Evolutionary conservation across 2,888 invertebrate species (phyloP), one percentile per base, ranked within the genome.

Genomic region (Limnephilus auricula): DNA sequence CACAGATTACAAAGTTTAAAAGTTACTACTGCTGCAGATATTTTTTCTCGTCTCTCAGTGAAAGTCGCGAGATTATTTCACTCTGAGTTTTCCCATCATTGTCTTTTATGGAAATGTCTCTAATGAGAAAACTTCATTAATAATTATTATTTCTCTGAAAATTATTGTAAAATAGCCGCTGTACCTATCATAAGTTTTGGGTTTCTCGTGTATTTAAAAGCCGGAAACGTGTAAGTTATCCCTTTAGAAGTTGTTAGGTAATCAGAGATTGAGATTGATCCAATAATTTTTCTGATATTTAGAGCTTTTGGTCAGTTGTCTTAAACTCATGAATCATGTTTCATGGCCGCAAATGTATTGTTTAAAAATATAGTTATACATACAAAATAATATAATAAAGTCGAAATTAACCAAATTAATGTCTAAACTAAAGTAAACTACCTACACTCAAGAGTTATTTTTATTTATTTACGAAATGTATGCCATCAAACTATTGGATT

Each of bases 1-100:
- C 37, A n/a, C 87, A 79, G 87, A 88, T 88, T 88, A 78, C 34
- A 18, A 34, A 88, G 87, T 34, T 88, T 78, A 65, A 78, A 88
- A 88, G 65, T 88, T 85, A n/a, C 85, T 10, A 65, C 80, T 65
- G 1, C 65, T 65, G 65, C 65, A 65, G 65, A 65, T 65, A 65
- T 65, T 65, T 65, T 65, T n/a, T 6, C n/a, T 65, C 25, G 65
- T 25, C 65, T 65, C 65, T 65, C 0, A 15, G 18, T 15, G 50
- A 15, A 65, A 65, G 25, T 65, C 25, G n/a, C n/a, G n/a, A 65
- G 65, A n/a, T 65, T 65, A 65, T 65, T 65, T 65, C 25, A n/a
- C 65, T 65, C 9, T 25, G 25, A 65, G 5, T n/a, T 65, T 65
- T 2, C 65, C 0, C 6, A 25, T 65, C 65, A 9, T 25, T 65